Conservation (phyloP, 2,113 vertebrate species). For the Siniperca knerii region DNA sequence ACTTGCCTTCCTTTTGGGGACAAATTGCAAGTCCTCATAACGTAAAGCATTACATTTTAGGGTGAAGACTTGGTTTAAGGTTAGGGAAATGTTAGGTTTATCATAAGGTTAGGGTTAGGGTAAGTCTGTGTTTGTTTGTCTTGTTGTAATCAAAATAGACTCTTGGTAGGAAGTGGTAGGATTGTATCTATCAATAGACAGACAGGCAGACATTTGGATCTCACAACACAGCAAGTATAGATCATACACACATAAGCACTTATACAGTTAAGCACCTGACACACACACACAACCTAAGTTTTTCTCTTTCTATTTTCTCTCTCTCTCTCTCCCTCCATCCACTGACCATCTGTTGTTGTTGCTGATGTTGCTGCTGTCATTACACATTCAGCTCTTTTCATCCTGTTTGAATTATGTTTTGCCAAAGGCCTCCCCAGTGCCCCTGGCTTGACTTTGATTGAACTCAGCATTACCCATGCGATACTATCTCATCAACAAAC, state of each 20-base stretch:
- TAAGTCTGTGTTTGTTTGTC: neutral
- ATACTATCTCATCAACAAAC: constrained; percentile 47
- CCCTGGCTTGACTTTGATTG: constrained; percentile 46
- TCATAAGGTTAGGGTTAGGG: too few species aligned
- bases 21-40: too few species aligned
- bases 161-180: constrained; percentile 1
- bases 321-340: neutral
- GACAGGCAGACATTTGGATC: neutral
- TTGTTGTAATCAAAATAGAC: constrained; percentile 20
- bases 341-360: constrained; percentile 48
- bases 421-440: constrained; percentile 3
- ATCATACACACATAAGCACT: neutral
- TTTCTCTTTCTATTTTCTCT: neutral
- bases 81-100: too few species aligned
- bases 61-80: too few species aligned
- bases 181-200: neutral
- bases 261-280: neutral
- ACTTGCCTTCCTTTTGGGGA: too few species aligned
- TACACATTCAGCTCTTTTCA: constrained; percentile 57
- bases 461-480: constrained; percentile 3
- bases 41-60: too few species aligned
- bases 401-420: constrained; percentile 58
- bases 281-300: neutral
- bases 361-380: constrained; percentile 48
- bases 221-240: neutral